Conservation (phyloP, 1,140 invertebrate genomes). For the Papilio aristodemus region DNA sequence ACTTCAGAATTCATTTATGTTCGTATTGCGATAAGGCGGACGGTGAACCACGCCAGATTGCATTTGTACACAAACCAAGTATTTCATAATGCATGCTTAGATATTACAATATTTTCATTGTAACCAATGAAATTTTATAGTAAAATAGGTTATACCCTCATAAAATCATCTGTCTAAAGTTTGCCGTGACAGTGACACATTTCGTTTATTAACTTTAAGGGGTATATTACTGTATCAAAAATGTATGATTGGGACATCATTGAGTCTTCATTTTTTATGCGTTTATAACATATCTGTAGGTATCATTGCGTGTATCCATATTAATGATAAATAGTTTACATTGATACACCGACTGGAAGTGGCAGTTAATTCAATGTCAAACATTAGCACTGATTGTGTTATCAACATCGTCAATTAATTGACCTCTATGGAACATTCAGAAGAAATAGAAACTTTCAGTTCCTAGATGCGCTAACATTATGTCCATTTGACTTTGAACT, state of each 20-base stretch:
- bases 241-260: no score
- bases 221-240: no score
- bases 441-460: conserved; percentile 17
- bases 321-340: background rate
- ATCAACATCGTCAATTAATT: conserved; percentile 3
- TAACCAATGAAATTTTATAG: no score
- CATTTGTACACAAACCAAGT: background rate
- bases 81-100: conserved; percentile 5
- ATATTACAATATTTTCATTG: background rate
- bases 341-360: background rate
- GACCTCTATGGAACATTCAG: conserved; percentile 18
- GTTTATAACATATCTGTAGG: no score
- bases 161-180: no score
- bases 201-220: no score
- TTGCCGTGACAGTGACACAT: no score
- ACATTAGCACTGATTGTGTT: conserved; percentile 16
- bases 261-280: no score
- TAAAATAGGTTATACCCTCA: no score
- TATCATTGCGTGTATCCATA: background rate
- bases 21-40: background rate
- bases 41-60: background rate
- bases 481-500: conserved; percentile 9
- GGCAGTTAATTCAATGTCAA: conserved; percentile 20
- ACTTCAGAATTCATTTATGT: background rate
- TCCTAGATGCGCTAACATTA: conserved; percentile 2